Base-by-base conservation (phyloP, 2,888 invertebrate species). In the Lasioglossum morio region DNA sequence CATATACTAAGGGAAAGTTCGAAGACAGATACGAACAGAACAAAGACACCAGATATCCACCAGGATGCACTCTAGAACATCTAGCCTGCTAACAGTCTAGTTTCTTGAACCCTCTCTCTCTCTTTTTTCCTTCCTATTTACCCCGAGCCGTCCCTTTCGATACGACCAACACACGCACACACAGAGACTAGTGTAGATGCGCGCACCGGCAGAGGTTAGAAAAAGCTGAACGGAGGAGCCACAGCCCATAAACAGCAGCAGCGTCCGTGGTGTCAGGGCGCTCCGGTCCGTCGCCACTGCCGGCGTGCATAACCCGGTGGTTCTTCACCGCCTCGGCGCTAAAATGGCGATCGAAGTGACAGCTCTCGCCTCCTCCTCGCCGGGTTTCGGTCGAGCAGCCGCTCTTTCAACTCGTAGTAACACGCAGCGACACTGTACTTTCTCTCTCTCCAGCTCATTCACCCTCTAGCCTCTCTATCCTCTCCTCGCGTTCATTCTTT, bases 341-440 rank as follows among this genome's bases (percentile, higher is more conserved):
- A 95, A 95, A 95, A 95, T 95, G 95, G 95, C 95, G 95, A 94
- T 94, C 94, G 93, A 94, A 94, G 93, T 95, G 94, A 94, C 95
- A 95, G 94, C 93, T 94, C 92, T 88, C 88, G 89, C 83, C 84
- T 84, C 76, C 85, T 73, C 79, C 84, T 72, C 75, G 78, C 82
- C 82, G 82, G 87, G 73, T 87, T 87, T 78, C 77, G 78, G 66
- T 81, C 66, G 81, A 46, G 70, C 88, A 60, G 60, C 69, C 78
- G 79, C 87, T 84, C 88, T 84, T 87, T 84, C 83, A 48, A 81
- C 86, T 80, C 84, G 82, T 57, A 77, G 81, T 79, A 76, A 23
- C 82, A 82, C 87, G 70, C 75, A 53, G 40, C 72, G 43, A 60
- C 82, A 60, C 82, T 72, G n/a, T 40, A 43, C 63, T 69, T 37